phyloP scores from a whole-genome alignment of 2,113 vertebrate genomes.

The Psophia crepitans region DNA sequence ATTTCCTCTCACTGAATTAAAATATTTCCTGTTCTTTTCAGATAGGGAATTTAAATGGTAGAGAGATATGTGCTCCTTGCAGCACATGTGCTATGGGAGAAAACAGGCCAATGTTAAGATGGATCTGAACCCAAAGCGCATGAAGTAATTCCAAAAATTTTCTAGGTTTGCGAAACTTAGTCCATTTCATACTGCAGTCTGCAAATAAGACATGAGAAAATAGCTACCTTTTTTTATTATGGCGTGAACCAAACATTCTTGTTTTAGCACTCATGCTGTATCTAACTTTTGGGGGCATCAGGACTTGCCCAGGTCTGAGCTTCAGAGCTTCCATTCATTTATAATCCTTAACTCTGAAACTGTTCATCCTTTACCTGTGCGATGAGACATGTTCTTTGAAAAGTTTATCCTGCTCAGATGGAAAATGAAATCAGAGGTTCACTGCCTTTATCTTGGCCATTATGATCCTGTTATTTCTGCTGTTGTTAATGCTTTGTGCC shows the following conservation, averaged over 20 bases:
- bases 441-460: background rate
- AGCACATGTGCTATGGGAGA: background rate
- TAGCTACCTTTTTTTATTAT: background rate
- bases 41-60: conserved; percentile 5
- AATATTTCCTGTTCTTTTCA: conserved; percentile 23
- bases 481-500: background rate
- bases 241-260: background rate
- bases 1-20: conserved; percentile 28
- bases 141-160: background rate
- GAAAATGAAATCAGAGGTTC: background rate
- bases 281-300: background rate
- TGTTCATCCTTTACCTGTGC: background rate
- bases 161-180: background rate
- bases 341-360: background rate
- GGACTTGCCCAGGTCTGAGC: background rate
- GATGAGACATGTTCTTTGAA: background rate
- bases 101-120: background rate
- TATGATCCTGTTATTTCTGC: background rate
- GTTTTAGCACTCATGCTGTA: background rate
- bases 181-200: background rate
- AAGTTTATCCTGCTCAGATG: background rate
- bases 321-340: background rate
- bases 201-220: background rate
- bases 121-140: background rate
- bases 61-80: background rate